Conservation (phyloP, 1,140 invertebrate genomes). For the Lucilia sericata region DNA sequence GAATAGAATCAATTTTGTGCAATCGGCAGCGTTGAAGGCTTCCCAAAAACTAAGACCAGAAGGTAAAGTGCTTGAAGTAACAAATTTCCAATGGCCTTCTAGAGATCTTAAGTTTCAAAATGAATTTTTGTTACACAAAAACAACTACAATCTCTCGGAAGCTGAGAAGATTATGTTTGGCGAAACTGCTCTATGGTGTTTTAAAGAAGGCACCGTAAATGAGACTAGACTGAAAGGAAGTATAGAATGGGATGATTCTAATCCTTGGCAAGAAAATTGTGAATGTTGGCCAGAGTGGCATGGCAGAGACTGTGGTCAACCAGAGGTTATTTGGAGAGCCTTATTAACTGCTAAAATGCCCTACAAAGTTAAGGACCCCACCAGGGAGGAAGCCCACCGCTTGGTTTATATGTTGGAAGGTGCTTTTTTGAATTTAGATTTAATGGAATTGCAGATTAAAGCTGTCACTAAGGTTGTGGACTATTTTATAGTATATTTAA, state of each 20-base stretch:
- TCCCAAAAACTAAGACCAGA: neutral
- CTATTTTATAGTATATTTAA: conserved; percentile 72
- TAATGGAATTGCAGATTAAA: conserved; percentile 73
- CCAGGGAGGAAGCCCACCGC: conserved; percentile 69
- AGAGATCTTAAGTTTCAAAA: conserved; percentile 16
- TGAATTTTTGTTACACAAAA: conserved; percentile 55
- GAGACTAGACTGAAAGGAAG: conserved; percentile 40
- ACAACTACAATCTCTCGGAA: conserved; percentile 6
- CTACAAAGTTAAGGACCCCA: conserved; percentile 55
- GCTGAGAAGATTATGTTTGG: conserved; percentile 32
- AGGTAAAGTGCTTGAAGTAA: neutral
- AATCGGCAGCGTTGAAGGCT: neutral
- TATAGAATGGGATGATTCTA: conserved; percentile 51
- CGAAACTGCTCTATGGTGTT: conserved; percentile 67
- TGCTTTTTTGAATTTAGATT: conserved; percentile 70
- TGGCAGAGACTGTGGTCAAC: conserved; percentile 75
- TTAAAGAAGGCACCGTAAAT: conserved; percentile 71
- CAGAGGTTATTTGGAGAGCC: conserved; percentile 76
- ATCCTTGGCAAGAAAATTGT: conserved; percentile 58
- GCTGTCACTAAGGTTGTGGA: conserved; percentile 74
- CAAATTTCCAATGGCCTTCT: conserved; percentile 32
- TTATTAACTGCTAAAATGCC: conserved; percentile 69
- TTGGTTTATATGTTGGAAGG: conserved; percentile 73
- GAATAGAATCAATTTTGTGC: neutral
- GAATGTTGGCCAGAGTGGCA: conserved; percentile 74